A percentile compares a stretch with the other conserved stretches of the same genome.
phyloP scores from a whole-genome alignment of 2,797 vertebrate genomes.

The Xerus rutilus region DNA sequence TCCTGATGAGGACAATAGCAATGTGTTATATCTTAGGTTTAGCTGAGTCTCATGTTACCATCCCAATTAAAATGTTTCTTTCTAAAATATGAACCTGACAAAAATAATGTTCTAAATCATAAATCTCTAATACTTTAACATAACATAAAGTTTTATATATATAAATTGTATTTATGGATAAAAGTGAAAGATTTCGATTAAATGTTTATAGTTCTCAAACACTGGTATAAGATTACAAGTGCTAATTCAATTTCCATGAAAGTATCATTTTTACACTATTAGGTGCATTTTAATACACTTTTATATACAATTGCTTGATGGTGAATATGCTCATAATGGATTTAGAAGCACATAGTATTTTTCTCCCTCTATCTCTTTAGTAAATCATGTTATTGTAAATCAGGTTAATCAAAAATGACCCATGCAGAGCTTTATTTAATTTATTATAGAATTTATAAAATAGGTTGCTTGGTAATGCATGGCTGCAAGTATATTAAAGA shows the following conservation, averaged over 20 bases:
- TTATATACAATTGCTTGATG: conserved; percentile 86
- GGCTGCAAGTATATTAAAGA: conserved; percentile 83
- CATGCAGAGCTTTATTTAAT: conserved; percentile 89
- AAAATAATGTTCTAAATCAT: conserved; percentile 5
- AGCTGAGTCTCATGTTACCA: not conserved
- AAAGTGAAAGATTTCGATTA: conserved; percentile 90
- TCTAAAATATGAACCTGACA: not conserved
- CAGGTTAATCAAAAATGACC: conserved; percentile 87
- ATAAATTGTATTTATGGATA: conserved; percentile 82
- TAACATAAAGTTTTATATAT: conserved; percentile 80
- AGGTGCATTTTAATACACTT: conserved; percentile 87
- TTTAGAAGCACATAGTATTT: conserved; percentile 89
- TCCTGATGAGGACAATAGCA: not conserved
- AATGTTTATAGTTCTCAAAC: conserved; percentile 90
- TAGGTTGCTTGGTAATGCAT: conserved; percentile 83
- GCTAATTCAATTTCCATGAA: conserved; percentile 92
- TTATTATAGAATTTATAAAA: conserved; percentile 87
- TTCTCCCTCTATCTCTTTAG: conserved; percentile 86
- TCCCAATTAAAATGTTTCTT: conserved; percentile 26
- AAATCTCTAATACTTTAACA: conserved; percentile 70
- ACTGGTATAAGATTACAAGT: conserved; percentile 91
- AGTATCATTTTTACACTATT: conserved; percentile 87
- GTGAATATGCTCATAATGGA: conserved; percentile 92
- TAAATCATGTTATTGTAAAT: conserved; percentile 91
- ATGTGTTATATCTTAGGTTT: not conserved